These are phyloP conservation scores for Phrynocephalus versicolor DNA, from an alignment of 2,113 vertebrate genomes.

Conservation along the genomic window DNA sequence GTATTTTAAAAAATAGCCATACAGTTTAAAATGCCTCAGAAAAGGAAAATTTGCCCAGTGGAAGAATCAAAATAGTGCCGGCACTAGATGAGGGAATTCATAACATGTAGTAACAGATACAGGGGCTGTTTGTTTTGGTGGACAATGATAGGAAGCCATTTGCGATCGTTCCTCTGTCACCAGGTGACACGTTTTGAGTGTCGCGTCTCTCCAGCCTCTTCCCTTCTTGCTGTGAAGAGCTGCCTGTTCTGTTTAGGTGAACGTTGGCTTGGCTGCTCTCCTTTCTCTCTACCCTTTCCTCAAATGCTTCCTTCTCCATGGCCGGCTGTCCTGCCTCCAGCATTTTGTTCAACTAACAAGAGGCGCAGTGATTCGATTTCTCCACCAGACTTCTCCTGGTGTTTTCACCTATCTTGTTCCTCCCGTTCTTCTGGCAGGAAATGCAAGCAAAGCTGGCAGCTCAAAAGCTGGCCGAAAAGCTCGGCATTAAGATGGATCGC, in stretches of 20 bases:
- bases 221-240: not conserved
- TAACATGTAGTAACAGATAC: too few relatives aligned
- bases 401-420: not conserved
- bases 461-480: conserved; percentile 87
- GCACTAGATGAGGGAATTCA: too few relatives aligned
- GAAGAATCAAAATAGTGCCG: too few relatives aligned
- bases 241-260: not conserved
- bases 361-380: not conserved
- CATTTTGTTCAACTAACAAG: too few relatives aligned
- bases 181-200: too few relatives aligned
- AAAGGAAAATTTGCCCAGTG: too few relatives aligned
- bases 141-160: too few relatives aligned
- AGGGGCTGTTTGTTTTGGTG: too few relatives aligned
- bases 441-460: conserved; percentile 89
- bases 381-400: not conserved
- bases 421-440: conserved; percentile 73
- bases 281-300: not conserved
- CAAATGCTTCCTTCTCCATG: not conserved
- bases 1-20: too few relatives aligned
- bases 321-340: not conserved
- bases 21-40: too few relatives aligned
- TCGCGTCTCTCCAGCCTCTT: not conserved
- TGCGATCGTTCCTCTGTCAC: not conserved
- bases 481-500: conserved; percentile 83
- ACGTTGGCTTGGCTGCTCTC: not conserved